phyloP scores from a whole-genome alignment of 64 coral and sea anemone genomes.

The Catalaphyllia jardinei region DNA sequence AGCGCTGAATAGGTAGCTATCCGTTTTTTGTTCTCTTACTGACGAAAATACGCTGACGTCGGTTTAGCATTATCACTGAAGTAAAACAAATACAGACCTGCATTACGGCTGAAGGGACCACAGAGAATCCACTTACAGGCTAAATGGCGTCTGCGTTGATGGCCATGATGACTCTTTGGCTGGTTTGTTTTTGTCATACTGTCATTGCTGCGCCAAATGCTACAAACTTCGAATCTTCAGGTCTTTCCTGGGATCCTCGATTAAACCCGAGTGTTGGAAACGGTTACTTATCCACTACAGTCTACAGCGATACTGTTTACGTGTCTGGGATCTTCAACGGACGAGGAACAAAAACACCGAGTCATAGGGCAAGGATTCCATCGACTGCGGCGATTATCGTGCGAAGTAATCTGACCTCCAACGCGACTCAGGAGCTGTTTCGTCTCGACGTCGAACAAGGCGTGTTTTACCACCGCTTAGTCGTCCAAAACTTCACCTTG shows the following conservation, averaged over 20 bases:
- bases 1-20: neutral
- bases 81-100: neutral
- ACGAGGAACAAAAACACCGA: conserved; percentile 65
- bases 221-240: conserved; percentile 69
- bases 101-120: neutral
- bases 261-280: conserved; percentile 94
- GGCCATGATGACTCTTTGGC: neutral
- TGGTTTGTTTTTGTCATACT: conserved; percentile 16
- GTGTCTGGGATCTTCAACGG: conserved; percentile 93
- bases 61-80: neutral
- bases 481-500: conserved; percentile 60
- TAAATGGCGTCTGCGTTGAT: neutral
- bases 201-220: conserved; percentile 32
- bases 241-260: conserved; percentile 41
- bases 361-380: conserved; percentile 91
- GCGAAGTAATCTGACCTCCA: conserved; percentile 17
- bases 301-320: conserved; percentile 82
- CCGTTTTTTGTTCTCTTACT: too few species aligned
- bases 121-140: neutral
- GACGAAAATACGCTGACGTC: neutral
- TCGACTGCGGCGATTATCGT: conserved; percentile 76
- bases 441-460: conserved; percentile 77
- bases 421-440: conserved; percentile 35
- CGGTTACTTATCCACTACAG: conserved; percentile 84
- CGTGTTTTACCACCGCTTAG: conserved; percentile 65